phyloP scores from a whole-genome alignment of 2,888 invertebrate species.

The Willowsia nigromaculata region DNA sequence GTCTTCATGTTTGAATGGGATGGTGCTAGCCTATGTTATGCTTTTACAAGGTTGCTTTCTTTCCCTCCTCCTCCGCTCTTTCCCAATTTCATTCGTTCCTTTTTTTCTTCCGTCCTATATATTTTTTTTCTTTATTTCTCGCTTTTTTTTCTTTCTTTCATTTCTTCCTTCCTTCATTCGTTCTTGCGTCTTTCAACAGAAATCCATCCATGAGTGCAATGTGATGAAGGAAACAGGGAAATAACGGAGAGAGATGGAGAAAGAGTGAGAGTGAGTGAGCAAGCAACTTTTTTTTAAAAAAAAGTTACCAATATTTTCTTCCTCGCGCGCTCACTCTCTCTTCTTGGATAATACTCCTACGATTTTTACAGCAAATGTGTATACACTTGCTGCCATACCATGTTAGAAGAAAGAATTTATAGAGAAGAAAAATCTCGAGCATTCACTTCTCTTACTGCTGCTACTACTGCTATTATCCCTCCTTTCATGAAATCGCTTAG shows the following conservation, averaged over 20 bases:
- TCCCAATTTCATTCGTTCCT: conserved; percentile 71
- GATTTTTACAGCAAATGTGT: neutral
- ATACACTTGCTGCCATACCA: neutral
- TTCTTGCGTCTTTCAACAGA: conserved; percentile 61
- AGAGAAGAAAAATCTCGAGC: conserved; percentile 35
- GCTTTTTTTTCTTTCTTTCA: conserved; percentile 27
- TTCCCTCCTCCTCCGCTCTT: conserved; percentile 65
- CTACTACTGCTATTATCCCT: conserved; percentile 39
- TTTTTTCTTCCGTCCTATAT: conserved; percentile 62
- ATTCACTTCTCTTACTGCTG: conserved; percentile 17
- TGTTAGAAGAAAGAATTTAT: conserved; percentile 36
- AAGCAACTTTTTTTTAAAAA: neutral
- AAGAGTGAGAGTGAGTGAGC: conserved; percentile 4
- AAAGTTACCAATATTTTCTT: conserved; percentile 47
- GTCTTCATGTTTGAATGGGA: conserved; percentile 51
- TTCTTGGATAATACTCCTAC: neutral
- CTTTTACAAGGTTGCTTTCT: conserved; percentile 57
- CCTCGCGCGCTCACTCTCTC: no score
- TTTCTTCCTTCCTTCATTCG: conserved; percentile 50
- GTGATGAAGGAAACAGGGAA: conserved; percentile 46
- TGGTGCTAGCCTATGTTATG: conserved; percentile 65
- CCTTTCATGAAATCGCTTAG: conserved; percentile 64
- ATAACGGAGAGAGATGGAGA: neutral
- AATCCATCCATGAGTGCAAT: conserved; percentile 68
- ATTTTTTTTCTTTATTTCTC: conserved; percentile 17